phyloP scores from a whole-genome alignment of 2,888 invertebrate genomes.

The Eilema griseolum region DNA sequence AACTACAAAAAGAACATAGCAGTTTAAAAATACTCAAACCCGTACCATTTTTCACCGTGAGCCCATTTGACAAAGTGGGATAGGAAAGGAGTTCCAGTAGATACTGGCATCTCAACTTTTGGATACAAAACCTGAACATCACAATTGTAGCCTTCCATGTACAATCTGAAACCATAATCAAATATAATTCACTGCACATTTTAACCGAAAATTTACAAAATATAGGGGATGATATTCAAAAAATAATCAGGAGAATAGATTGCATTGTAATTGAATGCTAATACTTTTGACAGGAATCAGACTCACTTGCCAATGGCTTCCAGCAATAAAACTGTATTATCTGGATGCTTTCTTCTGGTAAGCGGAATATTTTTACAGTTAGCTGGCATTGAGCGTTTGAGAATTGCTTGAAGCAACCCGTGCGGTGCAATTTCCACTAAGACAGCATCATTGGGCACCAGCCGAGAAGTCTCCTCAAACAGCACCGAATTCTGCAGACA shows the following conservation, averaged over 20 bases:
- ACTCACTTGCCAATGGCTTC: slow-evolving; percentile 82
- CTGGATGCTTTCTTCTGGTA: slow-evolving; percentile 89
- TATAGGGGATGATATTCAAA: too few relatives aligned
- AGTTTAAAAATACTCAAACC: too few relatives aligned
- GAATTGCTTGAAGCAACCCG: too few relatives aligned
- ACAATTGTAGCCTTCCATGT: too few relatives aligned
- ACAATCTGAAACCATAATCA: too few relatives aligned
- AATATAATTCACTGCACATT: background rate
- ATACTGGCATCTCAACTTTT: too few relatives aligned
- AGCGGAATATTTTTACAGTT: too few relatives aligned
- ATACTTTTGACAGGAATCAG: slow-evolving; percentile 20
- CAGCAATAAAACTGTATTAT: slow-evolving; percentile 84
- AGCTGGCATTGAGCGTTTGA: too few relatives aligned
- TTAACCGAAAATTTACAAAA: background rate
- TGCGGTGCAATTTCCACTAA: too few relatives aligned
- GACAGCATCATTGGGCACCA: slow-evolving; percentile 89
- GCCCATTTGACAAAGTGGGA: slow-evolving; percentile 94
- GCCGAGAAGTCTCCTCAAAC: slow-evolving; percentile 27
- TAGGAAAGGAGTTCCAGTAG: slow-evolving; percentile 93
- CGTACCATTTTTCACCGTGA: slow-evolving; percentile 89
- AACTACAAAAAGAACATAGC: slow-evolving; percentile 25
- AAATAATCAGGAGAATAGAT: background rate
- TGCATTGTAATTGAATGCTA: background rate
- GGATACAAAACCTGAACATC: too few relatives aligned
- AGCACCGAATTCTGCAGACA: slow-evolving; percentile 27